Percentiles rank a stretch among this genome's conserved stretches.
Conservation (phyloP, 2,888 invertebrate species). For the Carcina quercana region DNA sequence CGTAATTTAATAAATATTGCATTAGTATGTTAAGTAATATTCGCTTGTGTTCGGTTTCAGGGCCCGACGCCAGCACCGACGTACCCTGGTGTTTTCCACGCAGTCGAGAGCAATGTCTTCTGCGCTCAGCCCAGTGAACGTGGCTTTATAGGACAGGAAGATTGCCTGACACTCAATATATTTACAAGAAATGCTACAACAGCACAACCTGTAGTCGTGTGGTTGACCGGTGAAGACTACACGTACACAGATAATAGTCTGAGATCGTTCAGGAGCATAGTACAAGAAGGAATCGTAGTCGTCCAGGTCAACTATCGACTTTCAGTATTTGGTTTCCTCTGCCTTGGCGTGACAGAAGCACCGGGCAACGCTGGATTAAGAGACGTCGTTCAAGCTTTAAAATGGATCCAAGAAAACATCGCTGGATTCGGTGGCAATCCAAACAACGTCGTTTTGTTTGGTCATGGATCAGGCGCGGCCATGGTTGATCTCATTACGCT, state of each 20-base stretch:
- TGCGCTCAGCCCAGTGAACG: constrained; percentile 43
- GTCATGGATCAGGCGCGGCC: constrained; percentile 86
- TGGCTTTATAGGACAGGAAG: constrained; percentile 50
- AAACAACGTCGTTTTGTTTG: constrained; percentile 83
- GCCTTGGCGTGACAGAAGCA: constrained; percentile 71
- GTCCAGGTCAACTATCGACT: constrained; percentile 79
- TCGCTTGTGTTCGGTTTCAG: too few species aligned
- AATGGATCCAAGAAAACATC: constrained; percentile 84
- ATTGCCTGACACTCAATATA: constrained; percentile 51
- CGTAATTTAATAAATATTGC: too few species aligned
- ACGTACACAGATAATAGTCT: constrained; percentile 26
- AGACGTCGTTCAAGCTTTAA: constrained; percentile 86
- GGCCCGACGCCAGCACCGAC: constrained; percentile 26
- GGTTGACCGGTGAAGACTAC: constrained; percentile 53
- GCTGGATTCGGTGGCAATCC: constrained; percentile 84
- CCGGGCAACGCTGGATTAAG: constrained; percentile 91
- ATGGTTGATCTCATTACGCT: constrained; percentile 57
- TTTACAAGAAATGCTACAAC: constrained; percentile 39
- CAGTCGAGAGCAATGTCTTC: constrained; percentile 23
- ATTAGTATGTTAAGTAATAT: too few species aligned
- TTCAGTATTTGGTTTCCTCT: constrained; percentile 84
- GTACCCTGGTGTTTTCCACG: constrained; percentile 29
- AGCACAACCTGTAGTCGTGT: constrained; percentile 51
- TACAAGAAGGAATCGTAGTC: constrained; percentile 78
- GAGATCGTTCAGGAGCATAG: constrained; percentile 72